Evolutionary conservation across 2,888 invertebrate genomes (phyloP).

Genomic region (Xanthorhoe spadicearia): DNA sequence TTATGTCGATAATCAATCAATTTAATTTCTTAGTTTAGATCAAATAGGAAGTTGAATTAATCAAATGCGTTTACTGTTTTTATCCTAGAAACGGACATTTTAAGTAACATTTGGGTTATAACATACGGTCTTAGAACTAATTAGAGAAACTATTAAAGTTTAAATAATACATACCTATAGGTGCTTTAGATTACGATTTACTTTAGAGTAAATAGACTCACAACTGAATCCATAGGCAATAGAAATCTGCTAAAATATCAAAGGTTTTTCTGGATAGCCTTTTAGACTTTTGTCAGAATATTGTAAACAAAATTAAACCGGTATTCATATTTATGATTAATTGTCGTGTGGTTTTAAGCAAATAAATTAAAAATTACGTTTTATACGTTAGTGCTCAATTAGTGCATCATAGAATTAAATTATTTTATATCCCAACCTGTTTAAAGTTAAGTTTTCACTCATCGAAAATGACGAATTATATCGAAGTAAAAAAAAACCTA

Average conservation of each 20-base stretch:
- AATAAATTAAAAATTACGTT: no score
- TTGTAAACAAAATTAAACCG: no score
- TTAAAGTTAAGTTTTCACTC: background rate
- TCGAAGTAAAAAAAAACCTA: slow-evolving; percentile 31
- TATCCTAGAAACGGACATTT: slow-evolving; percentile 15
- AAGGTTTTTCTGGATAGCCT: no score
- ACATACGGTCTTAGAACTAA: background rate
- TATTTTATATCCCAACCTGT: background rate
- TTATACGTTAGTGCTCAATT: background rate
- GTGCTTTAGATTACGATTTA: no score
- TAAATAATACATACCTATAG: background rate
- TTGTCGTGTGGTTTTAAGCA: no score
- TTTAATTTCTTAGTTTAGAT: slow-evolving; percentile 65
- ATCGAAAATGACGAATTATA: background rate
- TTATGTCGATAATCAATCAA: slow-evolving; percentile 81
- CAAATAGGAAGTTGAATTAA: slow-evolving; percentile 43
- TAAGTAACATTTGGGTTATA: background rate
- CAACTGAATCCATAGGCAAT: background rate
- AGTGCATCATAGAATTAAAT: background rate
- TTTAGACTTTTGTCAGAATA: no score
- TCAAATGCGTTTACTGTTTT: slow-evolving; percentile 14
- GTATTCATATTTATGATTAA: no score
- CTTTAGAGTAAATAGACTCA: background rate
- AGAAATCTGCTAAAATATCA: background rate
- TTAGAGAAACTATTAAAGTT: background rate